phyloP scores from a whole-genome alignment of 2,797 vertebrate species.

The Benthosema pterotum region DNA sequence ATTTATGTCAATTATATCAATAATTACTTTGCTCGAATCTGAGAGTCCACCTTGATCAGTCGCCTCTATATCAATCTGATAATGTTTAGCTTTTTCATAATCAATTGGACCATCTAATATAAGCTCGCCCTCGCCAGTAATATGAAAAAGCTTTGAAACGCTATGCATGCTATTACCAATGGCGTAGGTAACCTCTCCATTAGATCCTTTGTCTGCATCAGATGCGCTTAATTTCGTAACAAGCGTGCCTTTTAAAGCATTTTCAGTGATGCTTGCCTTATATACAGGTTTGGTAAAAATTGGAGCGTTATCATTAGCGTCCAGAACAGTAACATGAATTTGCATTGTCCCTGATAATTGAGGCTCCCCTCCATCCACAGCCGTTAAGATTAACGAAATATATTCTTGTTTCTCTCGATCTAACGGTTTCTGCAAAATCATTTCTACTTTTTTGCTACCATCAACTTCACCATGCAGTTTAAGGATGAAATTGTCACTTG shows the following conservation, averaged over 20 bases:
- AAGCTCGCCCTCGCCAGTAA: constrained; percentile 4
- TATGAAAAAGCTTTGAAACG: constrained; percentile 14
- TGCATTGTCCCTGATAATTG: constrained; percentile 35
- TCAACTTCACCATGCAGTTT: constrained; percentile 31
- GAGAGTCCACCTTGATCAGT: constrained; percentile 53
- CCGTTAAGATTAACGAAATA: constrained; percentile 28
- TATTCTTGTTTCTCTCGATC: constrained; percentile 36
- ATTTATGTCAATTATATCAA: constrained; percentile 33
- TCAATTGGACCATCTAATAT: constrained; percentile 14
- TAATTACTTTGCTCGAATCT: constrained; percentile 24
- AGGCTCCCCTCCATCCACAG: constrained; percentile 42
- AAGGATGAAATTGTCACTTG: constrained; percentile 39
- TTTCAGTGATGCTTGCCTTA: constrained; percentile 31
- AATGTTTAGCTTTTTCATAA: constrained; percentile 50
- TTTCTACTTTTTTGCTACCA: constrained; percentile 42
- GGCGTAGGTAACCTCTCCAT: constrained; percentile 33
- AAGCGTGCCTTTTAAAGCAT: constrained; percentile 24
- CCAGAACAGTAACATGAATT: constrained; percentile 41
- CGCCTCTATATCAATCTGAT: constrained; percentile 65
- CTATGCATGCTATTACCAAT: constrained; percentile 6
- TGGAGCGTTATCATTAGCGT: constrained; percentile 51
- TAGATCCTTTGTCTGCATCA: constrained; percentile 40
- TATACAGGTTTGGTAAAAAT: constrained; percentile 42
- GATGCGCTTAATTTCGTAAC: constrained; percentile 23
- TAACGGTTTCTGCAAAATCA: constrained; percentile 41